Conservation (phyloP, 2,888 invertebrate species). For the Mesorhabditis belari region DNA sequence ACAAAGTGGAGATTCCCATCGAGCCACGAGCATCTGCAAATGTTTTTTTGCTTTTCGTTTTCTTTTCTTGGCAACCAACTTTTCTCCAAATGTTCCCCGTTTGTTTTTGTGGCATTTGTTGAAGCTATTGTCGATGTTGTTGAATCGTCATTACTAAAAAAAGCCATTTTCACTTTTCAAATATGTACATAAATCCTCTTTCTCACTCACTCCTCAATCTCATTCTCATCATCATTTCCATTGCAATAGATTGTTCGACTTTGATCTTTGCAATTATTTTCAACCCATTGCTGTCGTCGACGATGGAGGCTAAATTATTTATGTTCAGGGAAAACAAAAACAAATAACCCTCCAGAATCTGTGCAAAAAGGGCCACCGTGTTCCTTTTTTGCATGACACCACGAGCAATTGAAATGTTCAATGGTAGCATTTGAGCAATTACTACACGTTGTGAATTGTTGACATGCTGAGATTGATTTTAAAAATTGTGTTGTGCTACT, state of each 20-base stretch:
- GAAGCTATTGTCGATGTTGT: neutral
- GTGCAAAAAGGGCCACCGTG: constrained; percentile 47
- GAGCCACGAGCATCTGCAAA: constrained; percentile 5
- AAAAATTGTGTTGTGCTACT: neutral
- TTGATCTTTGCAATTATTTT: constrained; percentile 37
- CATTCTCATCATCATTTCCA: constrained; percentile 13
- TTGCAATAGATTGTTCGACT: constrained; percentile 17
- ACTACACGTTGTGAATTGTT: constrained; percentile 31
- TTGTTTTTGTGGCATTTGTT: too few species aligned
- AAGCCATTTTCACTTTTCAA: constrained; percentile 2
- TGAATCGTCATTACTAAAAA: neutral
- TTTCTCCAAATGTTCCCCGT: too few species aligned
- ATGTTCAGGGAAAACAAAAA: neutral
- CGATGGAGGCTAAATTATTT: constrained; percentile 23
- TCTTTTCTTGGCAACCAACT: too few species aligned
- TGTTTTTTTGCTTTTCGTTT: neutral
- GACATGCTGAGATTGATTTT: constrained; percentile 34
- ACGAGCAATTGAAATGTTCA: constrained; percentile 48
- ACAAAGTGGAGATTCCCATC: constrained; percentile 57
- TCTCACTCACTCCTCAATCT: constrained; percentile 9
- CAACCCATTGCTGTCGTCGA: constrained; percentile 44
- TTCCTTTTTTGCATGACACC: constrained; percentile 42
- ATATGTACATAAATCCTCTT: neutral
- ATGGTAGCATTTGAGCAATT: constrained; percentile 43
- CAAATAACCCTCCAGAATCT: constrained; percentile 36